These are phyloP conservation scores for Halocaridina rubra DNA, from an alignment of 2,888 invertebrate genomes.

Conservation along the genomic window DNA sequence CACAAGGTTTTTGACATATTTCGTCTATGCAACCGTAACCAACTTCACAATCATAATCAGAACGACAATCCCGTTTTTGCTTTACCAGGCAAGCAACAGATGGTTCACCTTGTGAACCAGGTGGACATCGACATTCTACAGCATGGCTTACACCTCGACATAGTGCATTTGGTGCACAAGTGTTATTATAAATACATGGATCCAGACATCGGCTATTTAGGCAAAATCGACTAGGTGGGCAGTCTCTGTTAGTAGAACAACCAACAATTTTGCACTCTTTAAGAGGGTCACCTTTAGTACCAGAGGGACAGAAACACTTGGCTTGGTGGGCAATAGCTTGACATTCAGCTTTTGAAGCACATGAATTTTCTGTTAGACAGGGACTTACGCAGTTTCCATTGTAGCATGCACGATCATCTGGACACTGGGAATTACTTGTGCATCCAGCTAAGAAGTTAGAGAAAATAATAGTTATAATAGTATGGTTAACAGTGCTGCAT, in stretches of 20 bases:
- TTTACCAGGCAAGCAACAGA: conserved; percentile 70
- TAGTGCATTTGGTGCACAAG: conserved; percentile 75
- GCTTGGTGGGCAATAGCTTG: conserved; percentile 66
- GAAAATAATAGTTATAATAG: too few relatives aligned
- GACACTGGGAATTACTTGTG: conserved; percentile 84
- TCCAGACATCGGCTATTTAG: conserved; percentile 80
- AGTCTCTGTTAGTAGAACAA: conserved; percentile 86
- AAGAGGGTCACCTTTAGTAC: conserved; percentile 67
- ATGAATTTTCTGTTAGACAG: conserved; percentile 82
- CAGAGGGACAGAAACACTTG: conserved; percentile 67
- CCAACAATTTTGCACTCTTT: conserved; percentile 73
- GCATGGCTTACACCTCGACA: conserved; percentile 84
- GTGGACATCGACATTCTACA: conserved; percentile 85
- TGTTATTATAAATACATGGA: conserved; percentile 71
- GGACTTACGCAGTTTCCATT: conserved; percentile 84
- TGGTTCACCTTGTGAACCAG: conserved; percentile 84
- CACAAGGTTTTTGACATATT: conserved; percentile 83
- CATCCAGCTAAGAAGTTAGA: conserved; percentile 76
- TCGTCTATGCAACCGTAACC: conserved; percentile 84
- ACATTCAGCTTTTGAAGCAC: conserved; percentile 69
- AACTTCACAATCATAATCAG: conserved; percentile 84
- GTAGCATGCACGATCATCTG: conserved; percentile 83
- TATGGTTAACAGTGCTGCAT: too few relatives aligned
- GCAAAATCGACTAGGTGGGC: conserved; percentile 77
- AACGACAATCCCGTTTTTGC: conserved; percentile 77